These are phyloP conservation scores for Popillia japonica DNA, from an alignment of 1,140 invertebrate genomes.

Conservation along the genomic window DNA sequence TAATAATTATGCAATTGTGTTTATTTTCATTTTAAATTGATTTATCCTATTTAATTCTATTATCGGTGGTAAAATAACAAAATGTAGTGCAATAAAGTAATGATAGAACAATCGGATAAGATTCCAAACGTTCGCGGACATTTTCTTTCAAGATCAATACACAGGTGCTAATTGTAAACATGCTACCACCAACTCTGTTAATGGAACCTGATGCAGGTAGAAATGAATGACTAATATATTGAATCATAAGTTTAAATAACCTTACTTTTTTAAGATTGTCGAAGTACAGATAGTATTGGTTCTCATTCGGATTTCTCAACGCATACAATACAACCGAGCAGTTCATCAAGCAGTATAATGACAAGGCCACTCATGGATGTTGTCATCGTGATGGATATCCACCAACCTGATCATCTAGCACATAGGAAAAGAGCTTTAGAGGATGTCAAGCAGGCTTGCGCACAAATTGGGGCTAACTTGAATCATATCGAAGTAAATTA, in stretches of 20 bases:
- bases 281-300: conserved; percentile 76
- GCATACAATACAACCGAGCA: conserved; percentile 60
- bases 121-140: not conserved
- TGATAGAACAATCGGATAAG: not conserved
- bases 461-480: conserved; percentile 79
- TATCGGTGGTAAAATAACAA: not conserved
- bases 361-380: conserved; percentile 83
- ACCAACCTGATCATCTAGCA: conserved; percentile 73
- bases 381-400: conserved; percentile 86
- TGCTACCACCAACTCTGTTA: conserved; percentile 52
- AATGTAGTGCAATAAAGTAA: not conserved
- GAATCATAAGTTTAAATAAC: conserved; percentile 46
- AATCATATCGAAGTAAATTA: conserved; percentile 80
- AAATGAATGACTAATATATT: conserved; percentile 49
- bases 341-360: conserved; percentile 45
- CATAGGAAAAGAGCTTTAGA: conserved; percentile 84
- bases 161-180: conserved; percentile 35
- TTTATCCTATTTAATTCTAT: not conserved
- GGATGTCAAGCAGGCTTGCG: conserved; percentile 83
- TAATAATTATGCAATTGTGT: conserved; percentile 32
- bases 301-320: conserved; percentile 76
- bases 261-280: conserved; percentile 61
- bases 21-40: conserved; percentile 7
- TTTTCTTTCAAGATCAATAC: conserved; percentile 14
- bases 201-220: conserved; percentile 56